Evolutionary conservation across 2,888 invertebrate genomes (phyloP).

Genomic region (Plebejus melissa): DNA sequence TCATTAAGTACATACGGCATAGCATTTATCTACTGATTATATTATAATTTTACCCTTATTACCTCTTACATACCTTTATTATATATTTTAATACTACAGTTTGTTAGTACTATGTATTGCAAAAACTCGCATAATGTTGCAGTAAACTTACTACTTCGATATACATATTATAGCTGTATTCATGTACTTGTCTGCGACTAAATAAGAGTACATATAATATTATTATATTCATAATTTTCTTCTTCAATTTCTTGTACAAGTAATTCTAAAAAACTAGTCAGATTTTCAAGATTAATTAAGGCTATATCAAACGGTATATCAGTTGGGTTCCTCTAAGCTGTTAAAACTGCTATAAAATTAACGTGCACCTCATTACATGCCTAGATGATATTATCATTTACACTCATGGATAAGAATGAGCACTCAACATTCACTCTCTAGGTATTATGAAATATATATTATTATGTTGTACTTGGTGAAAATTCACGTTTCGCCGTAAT

Average conservation of each 20-base stretch:
- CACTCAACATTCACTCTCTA: background rate
- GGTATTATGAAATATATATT: too few species aligned
- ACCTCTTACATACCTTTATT: too few species aligned
- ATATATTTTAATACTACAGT: too few species aligned
- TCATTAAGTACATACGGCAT: background rate
- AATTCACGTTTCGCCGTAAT: too few species aligned
- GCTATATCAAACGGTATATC: background rate
- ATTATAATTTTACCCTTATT: background rate
- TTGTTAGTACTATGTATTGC: background rate
- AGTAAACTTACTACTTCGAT: too few species aligned
- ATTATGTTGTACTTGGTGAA: too few species aligned
- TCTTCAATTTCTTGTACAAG: background rate
- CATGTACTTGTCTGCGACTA: too few species aligned
- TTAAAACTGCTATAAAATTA: constrained; percentile 9
- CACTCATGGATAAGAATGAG: background rate
- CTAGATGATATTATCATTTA: background rate
- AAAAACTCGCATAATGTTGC: too few species aligned
- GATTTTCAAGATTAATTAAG: background rate
- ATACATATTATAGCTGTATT: too few species aligned
- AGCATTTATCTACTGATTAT: background rate
- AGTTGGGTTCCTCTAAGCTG: background rate
- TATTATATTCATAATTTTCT: background rate
- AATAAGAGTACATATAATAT: background rate
- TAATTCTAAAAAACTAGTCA: background rate
- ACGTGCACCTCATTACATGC: background rate